Base-by-base conservation (phyloP, 2,888 invertebrate species). In the Drosophila niveifrons region DNA sequence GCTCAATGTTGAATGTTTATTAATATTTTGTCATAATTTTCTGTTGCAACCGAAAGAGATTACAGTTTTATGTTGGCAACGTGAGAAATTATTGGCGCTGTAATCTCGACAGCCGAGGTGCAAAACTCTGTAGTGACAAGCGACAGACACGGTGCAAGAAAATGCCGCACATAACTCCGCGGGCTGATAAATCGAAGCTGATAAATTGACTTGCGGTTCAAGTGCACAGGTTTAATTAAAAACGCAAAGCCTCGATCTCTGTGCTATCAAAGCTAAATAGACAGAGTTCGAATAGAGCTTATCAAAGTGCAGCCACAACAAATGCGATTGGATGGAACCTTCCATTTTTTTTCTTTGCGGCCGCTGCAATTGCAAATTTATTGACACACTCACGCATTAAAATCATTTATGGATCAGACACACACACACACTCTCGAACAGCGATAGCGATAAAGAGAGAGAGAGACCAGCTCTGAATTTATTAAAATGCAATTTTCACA, bases 401-500 rank as follows among this genome's bases (percentile, higher is more conserved):
- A 80, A 86, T 83, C 85, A 85, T 85, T 88, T 86, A 83, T 88
- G 68, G 66, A 18, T 53, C 39, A 65, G 23, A 65, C 52, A 67
- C 66, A 58, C 58, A 29, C 61, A 59, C 23, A 48, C 23, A 52
- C 28, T 46, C 36, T 47, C 17, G 10, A 11, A 31, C 75, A 68
- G 86, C 23, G 23, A 83, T 86, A 83, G 65, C 82, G 82, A 78
- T 78, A 78, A 75, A 68, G 66, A 73, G 82, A 78, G 75, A 78
- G 72, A 68, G 66, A 73, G 82, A 66, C 72, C 71, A 65, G 63
- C 73, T 80, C 69, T 74, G 83, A 85, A 85, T 85, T 85, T 85
- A 88, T 88, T 85, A 75, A 85, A 85, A 88, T 86, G 85, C 88
- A 83, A 85, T 85, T 88, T 88, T 85, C 79, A 78, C 87, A 83